Conservation (phyloP, 2,113 vertebrate genomes). For the Paradoxurus hermaphroditus region DNA sequence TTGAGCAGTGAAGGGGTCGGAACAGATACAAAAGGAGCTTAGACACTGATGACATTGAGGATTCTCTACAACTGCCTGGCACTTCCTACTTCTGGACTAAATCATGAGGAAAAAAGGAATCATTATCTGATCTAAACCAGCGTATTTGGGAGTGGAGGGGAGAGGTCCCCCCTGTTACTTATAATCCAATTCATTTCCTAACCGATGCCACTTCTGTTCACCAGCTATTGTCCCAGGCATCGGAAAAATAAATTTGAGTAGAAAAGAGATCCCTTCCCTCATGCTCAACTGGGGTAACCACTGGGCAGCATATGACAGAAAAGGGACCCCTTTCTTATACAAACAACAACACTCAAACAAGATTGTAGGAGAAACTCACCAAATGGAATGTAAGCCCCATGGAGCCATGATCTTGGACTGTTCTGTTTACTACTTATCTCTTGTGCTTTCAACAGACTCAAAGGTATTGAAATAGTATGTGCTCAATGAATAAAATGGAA, state of each 20-base stretch:
- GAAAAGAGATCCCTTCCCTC: background rate
- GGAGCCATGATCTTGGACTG: background rate
- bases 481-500: background rate
- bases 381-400: background rate
- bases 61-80: background rate
- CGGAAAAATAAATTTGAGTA: background rate
- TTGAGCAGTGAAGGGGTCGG: background rate
- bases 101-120: background rate
- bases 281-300: no score
- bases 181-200: background rate
- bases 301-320: background rate
- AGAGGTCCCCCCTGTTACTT: background rate
- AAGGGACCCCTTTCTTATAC: background rate
- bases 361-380: background rate
- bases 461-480: background rate
- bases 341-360: background rate
- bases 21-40: background rate
- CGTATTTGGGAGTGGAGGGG: fast-evolving
- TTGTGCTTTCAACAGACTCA: background rate
- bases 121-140: background rate
- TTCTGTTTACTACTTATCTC: background rate
- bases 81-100: background rate
- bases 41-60: background rate
- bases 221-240: background rate
- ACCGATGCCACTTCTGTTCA: background rate